phyloP scores from a whole-genome alignment of 2,888 invertebrate genomes.

The Drosophila eohydei region DNA sequence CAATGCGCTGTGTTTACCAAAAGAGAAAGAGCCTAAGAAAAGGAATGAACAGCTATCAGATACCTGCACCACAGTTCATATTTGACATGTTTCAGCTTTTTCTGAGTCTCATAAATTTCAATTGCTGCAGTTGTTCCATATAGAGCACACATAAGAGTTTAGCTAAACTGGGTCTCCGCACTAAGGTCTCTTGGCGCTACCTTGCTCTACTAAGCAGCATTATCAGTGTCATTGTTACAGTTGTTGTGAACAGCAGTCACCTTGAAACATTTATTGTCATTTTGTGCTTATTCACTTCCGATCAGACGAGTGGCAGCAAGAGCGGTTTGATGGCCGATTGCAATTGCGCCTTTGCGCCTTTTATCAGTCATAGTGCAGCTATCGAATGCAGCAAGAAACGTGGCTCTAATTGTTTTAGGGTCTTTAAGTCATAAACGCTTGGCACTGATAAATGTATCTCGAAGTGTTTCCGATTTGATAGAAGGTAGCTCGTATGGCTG shows the following conservation, averaged over 20 bases:
- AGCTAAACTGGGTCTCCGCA: slow-evolving; percentile 7
- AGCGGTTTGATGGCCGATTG: slow-evolving; percentile 3
- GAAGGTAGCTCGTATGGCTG: slow-evolving; percentile 9
- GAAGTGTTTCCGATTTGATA: slow-evolving; percentile 66
- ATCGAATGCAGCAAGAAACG: neutral
- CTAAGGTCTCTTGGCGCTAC: slow-evolving; percentile 7
- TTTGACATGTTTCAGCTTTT: no score
- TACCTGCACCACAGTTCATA: no score
- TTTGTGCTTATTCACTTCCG: slow-evolving; percentile 60
- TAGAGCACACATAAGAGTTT: neutral
- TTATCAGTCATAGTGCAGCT: slow-evolving; percentile 39
- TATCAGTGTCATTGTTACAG: slow-evolving; percentile 34
- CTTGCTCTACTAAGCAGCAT: slow-evolving; percentile 58
- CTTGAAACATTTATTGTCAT: slow-evolving; percentile 27
- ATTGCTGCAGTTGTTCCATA: neutral
- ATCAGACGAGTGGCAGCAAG: slow-evolving; percentile 6
- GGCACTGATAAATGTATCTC: slow-evolving; percentile 71
- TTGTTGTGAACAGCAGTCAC: slow-evolving; percentile 16
- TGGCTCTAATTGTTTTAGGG: slow-evolving; percentile 24
- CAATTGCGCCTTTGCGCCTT: slow-evolving; percentile 25
- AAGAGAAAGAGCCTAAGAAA: no score
- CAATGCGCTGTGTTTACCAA: no score
- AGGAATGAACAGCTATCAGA: no score
- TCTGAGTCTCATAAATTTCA: neutral
- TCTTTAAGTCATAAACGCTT: slow-evolving; percentile 63